Conservation (phyloP, 2,797 vertebrate species). For the Apogon hyalosoma region DNA sequence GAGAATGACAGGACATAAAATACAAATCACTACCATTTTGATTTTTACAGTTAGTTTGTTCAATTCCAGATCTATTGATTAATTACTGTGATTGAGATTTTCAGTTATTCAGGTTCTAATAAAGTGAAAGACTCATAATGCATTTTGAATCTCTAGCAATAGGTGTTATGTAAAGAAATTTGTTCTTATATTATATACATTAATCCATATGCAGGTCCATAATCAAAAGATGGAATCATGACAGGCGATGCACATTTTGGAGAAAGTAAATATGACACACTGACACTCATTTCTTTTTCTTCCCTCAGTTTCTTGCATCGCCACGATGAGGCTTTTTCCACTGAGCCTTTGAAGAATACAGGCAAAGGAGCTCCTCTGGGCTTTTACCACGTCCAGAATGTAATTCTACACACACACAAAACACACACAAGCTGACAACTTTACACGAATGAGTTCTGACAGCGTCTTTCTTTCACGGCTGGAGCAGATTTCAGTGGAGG, state of each 20-base stretch:
- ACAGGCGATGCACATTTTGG: neutral
- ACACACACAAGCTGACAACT: slow-evolving; percentile 1
- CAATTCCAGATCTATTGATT: no score
- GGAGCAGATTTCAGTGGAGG: slow-evolving; percentile 93
- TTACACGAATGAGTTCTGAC: slow-evolving; percentile 7
- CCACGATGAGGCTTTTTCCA: slow-evolving; percentile 99
- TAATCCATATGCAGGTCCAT: no score
- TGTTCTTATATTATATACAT: no score
- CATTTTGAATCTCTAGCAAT: no score
- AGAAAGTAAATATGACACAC: slow-evolving; percentile 2
- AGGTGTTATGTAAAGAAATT: no score
- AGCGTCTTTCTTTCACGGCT: neutral
- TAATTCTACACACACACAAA: slow-evolving; percentile 76
- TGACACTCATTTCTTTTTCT: slow-evolving; percentile 16
- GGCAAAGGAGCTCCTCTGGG: slow-evolving; percentile 93
- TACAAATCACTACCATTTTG: no score
- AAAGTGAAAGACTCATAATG: no score
- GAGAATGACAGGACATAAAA: no score
- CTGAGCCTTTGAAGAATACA: slow-evolving; percentile 96
- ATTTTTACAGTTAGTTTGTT: no score
- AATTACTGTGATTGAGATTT: no score
- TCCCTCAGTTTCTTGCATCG: slow-evolving; percentile 93
- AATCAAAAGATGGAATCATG: no score
- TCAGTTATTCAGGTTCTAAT: no score
- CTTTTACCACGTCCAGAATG: slow-evolving; percentile 98